Evolutionary conservation across 2,797 vertebrate genomes (phyloP).

Genomic region (Scomberomorus guttatus): DNA sequence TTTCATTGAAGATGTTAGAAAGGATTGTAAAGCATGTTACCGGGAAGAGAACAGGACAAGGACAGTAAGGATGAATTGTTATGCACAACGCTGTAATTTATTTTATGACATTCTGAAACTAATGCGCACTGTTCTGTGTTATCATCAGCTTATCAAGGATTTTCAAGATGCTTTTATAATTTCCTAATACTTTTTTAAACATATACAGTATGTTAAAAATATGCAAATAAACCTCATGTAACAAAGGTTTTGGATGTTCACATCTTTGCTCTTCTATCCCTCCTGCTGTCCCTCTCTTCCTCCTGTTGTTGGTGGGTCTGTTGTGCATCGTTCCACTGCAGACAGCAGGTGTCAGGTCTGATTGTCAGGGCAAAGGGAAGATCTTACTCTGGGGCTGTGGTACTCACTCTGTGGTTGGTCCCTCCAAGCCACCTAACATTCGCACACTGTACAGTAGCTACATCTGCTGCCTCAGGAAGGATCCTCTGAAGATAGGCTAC

Average conservation of each 20-base stretch:
- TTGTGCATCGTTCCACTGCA: slow-evolving; percentile 37
- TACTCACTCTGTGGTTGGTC: slow-evolving; percentile 26
- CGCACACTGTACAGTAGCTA: slow-evolving; percentile 2
- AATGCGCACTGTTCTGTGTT: neutral
- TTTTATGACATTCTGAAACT: slow-evolving; percentile 24
- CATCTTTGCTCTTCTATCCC: neutral
- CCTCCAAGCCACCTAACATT: slow-evolving; percentile 16
- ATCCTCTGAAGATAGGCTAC: slow-evolving; percentile 22
- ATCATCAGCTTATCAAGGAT: neutral
- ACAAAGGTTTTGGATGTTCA: neutral
- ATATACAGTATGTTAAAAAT: neutral
- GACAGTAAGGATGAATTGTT: neutral
- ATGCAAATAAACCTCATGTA: neutral
- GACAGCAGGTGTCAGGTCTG: slow-evolving; percentile 61
- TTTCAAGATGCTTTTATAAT: neutral
- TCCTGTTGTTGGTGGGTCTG: slow-evolving; percentile 13
- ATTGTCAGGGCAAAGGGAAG: slow-evolving; percentile 56
- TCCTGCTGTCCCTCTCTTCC: neutral
- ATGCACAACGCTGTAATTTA: neutral
- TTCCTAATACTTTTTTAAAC: neutral
- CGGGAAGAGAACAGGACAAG: neutral
- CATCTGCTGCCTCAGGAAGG: slow-evolving; percentile 35
- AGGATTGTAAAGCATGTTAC: neutral
- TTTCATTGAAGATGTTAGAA: neutral
- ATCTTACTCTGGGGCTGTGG: slow-evolving; percentile 50